phyloP scores from a whole-genome alignment of 2,888 invertebrate genomes.

The Coelinius sp. region DNA sequence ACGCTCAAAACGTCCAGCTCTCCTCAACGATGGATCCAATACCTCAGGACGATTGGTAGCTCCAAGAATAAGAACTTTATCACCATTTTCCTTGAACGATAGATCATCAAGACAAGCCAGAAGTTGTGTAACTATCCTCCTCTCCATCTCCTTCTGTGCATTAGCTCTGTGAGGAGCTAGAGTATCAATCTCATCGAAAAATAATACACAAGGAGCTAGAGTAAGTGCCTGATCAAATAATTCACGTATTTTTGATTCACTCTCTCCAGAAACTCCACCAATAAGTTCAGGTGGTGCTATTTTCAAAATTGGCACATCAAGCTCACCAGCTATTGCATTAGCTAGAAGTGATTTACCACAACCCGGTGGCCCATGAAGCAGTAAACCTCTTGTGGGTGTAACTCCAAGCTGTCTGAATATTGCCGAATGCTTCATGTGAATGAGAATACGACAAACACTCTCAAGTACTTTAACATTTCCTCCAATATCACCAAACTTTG shows the following conservation, averaged over 20 bases:
- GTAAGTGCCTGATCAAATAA: constrained; percentile 88
- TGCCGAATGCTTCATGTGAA: constrained; percentile 92
- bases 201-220: constrained; percentile 86
- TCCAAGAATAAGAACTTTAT: constrained; percentile 88
- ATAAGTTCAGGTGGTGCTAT: constrained; percentile 94
- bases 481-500: constrained; percentile 84
- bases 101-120: constrained; percentile 88
- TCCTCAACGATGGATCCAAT: constrained; percentile 91
- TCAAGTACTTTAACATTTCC: constrained; percentile 83
- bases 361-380: constrained; percentile 96
- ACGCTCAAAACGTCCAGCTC: constrained; percentile 93
- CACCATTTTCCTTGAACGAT: constrained; percentile 72
- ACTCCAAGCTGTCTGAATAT: constrained; percentile 89
- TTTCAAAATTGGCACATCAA: constrained; percentile 87
- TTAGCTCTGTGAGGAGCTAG: constrained; percentile 91
- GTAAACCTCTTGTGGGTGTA: constrained; percentile 89
- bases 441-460: constrained; percentile 81
- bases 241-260: constrained; percentile 92
- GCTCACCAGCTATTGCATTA: constrained; percentile 87
- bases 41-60: constrained; percentile 95
- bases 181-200: constrained; percentile 98
- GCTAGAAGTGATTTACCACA: constrained; percentile 91
- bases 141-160: constrained; percentile 96
- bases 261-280: constrained; percentile 95
- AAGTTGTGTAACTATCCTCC: constrained; percentile 93